A percentile compares a stretch with the other conserved stretches of the same genome.
phyloP scores from a whole-genome alignment of 2,797 vertebrate genomes.

The Malurus splendens region DNA sequence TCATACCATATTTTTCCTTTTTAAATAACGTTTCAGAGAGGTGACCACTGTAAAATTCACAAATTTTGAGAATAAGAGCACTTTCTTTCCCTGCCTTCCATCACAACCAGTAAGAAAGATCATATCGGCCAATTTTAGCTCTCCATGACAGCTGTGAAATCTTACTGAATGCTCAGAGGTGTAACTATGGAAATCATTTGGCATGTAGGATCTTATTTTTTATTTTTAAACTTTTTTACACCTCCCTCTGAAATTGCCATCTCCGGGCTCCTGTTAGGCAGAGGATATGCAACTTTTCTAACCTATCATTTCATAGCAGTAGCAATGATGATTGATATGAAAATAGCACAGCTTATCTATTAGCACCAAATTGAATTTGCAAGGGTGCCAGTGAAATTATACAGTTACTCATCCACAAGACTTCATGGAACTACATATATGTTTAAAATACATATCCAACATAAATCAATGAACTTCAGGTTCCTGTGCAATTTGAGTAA shows the following conservation, averaged over 20 bases:
- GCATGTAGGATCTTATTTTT: background rate
- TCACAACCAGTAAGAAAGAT: background rate
- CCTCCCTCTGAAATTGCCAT: conserved; percentile 9
- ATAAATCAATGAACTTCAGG: background rate
- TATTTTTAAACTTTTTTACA: conserved; percentile 32
- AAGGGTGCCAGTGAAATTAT: background rate
- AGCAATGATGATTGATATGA: conserved; percentile 17
- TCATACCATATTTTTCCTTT: background rate
- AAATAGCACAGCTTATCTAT: background rate
- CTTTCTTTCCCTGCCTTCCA: background rate
- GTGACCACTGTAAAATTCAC: background rate
- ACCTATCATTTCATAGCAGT: background rate
- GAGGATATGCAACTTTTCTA: conserved; percentile 6
- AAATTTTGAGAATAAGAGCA: background rate
- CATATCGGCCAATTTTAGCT: background rate
- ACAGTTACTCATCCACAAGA: background rate
- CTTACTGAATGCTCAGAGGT: background rate
- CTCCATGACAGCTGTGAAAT: conserved; percentile 27
- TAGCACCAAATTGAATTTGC: conserved; percentile 20
- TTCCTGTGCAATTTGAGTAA: background rate
- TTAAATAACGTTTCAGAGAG: background rate
- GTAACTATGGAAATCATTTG: conserved; percentile 43
- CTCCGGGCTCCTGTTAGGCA: background rate
- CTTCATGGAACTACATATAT: background rate
- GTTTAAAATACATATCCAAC: background rate